Percentiles rank a stretch among this genome's conserved stretches.
These are phyloP conservation scores for Atlantisia rogersi DNA, from an alignment of 2,113 vertebrate genomes.

Conservation along the genomic window DNA sequence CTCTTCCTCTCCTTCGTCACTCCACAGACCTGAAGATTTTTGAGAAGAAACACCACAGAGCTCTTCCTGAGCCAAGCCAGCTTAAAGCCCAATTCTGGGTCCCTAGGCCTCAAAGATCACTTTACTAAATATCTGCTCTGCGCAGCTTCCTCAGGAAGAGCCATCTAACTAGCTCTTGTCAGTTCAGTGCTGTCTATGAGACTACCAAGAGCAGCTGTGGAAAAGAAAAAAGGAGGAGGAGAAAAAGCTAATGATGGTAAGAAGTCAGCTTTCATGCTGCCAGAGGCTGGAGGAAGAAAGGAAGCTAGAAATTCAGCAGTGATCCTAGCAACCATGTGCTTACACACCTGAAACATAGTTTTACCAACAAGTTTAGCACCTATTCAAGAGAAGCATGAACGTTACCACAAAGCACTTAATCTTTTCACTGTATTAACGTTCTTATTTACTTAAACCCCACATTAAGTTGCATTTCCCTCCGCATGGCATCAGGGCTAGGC, in stretches of 20 bases:
- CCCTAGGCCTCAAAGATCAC: neutral
- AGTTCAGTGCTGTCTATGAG: neutral
- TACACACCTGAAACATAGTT: neutral
- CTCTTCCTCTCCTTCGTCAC: neutral
- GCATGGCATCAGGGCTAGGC: neutral
- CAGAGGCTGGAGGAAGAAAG: neutral
- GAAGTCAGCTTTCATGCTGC: neutral
- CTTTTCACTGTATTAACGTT: neutral
- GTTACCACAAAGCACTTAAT: neutral
- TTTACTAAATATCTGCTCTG: neutral
- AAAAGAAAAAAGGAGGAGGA: neutral
- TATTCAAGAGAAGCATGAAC: neutral
- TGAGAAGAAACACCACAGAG: neutral
- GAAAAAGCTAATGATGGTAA: neutral
- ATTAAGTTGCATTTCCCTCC: neutral
- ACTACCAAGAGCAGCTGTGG: neutral
- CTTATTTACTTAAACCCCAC: neutral
- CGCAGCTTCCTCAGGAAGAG: rapidly evolving
- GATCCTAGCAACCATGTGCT: neutral
- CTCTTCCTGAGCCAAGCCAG: neutral
- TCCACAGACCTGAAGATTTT: neutral
- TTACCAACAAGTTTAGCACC: neutral
- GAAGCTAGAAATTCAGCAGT: neutral
- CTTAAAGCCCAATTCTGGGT: neutral
- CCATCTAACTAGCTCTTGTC: neutral